Percentiles rank a stretch among this genome's conserved stretches.
Evolutionary conservation across 2,797 vertebrate species (phyloP).

Genomic region (Pachyuromys duprasi): DNA sequence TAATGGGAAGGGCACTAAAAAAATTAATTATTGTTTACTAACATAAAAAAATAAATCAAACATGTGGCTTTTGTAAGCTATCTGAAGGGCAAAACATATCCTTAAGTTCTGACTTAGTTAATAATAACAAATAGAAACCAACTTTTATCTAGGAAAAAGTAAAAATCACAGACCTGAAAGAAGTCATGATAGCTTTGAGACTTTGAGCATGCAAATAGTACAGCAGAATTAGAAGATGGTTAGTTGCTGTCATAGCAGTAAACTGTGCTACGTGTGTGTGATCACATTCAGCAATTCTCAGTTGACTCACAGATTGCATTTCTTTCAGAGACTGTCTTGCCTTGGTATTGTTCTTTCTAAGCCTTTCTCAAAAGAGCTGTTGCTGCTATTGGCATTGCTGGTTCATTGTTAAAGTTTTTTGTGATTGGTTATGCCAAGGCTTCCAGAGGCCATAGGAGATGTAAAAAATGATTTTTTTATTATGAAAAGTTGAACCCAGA

Average conservation of each 20-base stretch:
- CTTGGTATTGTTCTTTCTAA: not conserved
- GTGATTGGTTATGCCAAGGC: not conserved
- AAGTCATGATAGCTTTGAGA: not conserved
- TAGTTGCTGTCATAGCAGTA: not conserved
- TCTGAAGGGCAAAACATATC: not conserved
- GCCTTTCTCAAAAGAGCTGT: not conserved
- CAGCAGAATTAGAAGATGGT: not conserved
- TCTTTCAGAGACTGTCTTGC: not conserved
- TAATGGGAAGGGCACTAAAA: not conserved
- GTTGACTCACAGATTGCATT: not conserved
- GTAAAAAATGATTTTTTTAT: no score
- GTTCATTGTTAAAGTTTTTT: not conserved
- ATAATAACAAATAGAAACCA: not conserved
- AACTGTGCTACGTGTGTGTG: not conserved
- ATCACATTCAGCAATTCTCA: not conserved
- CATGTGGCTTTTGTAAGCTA: not conserved
- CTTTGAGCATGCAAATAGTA: not conserved
- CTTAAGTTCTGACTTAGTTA: not conserved
- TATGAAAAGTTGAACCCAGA: not conserved
- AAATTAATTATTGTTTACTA: conserved; percentile 28
- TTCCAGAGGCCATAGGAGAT: not conserved
- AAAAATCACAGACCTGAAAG: not conserved
- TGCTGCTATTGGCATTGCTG: not conserved
- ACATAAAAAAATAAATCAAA: conserved; percentile 19
- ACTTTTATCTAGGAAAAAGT: not conserved